These are phyloP conservation scores for Phaetusa simplex DNA, from an alignment of 2,113 vertebrate genomes.

Conservation along the genomic window DNA sequence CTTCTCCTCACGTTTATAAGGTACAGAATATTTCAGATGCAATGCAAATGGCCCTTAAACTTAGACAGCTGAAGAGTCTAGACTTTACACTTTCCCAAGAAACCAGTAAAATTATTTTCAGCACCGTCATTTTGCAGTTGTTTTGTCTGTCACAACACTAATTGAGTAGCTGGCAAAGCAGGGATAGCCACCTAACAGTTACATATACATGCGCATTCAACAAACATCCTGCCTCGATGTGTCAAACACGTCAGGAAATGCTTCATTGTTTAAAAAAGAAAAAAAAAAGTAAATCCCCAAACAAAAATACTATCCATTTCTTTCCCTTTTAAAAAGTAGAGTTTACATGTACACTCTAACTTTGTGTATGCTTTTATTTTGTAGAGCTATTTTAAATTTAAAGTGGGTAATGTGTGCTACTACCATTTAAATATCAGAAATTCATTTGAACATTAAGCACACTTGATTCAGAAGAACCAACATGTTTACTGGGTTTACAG, in stretches of 20 bases:
- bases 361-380: neutral
- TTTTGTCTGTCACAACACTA: neutral
- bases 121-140: neutral
- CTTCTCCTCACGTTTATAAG: neutral
- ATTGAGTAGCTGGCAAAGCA: neutral
- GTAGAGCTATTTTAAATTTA: neutral
- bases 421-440: neutral
- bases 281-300: neutral
- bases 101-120: neutral
- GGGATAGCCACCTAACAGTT: neutral
- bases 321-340: neutral
- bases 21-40: neutral
- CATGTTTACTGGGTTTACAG: neutral
- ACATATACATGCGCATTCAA: neutral
- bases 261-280: neutral
- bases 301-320: neutral
- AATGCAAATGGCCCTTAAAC: neutral
- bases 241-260: neutral
- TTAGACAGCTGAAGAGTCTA: neutral
- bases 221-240: neutral
- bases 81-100: neutral
- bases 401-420: neutral
- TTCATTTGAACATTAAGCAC: neutral
- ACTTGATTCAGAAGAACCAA: neutral
- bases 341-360: neutral